These are phyloP conservation scores for Trogon surrucura DNA, from an alignment of 2,113 vertebrate genomes.

Conservation along the genomic window DNA sequence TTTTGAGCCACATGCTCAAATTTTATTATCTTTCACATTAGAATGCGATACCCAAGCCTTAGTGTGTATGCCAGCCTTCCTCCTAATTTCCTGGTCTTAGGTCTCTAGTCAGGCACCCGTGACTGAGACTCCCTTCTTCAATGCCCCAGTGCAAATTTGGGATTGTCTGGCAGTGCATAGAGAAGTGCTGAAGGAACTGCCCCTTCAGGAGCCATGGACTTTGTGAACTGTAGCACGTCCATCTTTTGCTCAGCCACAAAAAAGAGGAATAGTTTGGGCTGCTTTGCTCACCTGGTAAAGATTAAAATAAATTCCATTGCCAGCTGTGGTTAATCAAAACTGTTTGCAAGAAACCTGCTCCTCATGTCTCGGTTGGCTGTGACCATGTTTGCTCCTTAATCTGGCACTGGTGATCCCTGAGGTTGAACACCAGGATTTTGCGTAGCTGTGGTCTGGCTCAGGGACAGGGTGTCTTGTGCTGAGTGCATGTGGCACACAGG, in stretches of 20 bases:
- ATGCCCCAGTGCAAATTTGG: background rate
- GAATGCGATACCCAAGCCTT: background rate
- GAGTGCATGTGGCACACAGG: background rate
- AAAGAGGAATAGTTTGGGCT: background rate
- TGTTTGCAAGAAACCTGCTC: background rate
- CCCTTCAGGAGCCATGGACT: slow-evolving; percentile 66
- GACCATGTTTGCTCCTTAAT: background rate
- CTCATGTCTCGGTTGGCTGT: background rate
- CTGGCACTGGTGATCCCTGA: background rate
- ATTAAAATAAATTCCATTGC: background rate
- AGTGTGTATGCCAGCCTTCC: background rate
- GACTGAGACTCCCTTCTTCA: background rate
- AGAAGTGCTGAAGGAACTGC: slow-evolving; percentile 78
- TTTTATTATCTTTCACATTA: background rate
- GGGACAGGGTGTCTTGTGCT: background rate
- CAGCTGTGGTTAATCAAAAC: background rate
- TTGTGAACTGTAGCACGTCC: background rate
- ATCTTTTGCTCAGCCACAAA: background rate
- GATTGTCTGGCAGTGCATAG: rapidly evolving
- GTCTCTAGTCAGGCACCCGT: background rate
- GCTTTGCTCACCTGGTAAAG: background rate
- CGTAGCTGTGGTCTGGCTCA: background rate
- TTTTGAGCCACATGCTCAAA: background rate
- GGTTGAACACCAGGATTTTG: background rate
- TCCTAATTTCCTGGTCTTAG: background rate